Evolutionary conservation across 2,113 vertebrate species (phyloP).

Genomic region (Sceloporus undulatus): DNA sequence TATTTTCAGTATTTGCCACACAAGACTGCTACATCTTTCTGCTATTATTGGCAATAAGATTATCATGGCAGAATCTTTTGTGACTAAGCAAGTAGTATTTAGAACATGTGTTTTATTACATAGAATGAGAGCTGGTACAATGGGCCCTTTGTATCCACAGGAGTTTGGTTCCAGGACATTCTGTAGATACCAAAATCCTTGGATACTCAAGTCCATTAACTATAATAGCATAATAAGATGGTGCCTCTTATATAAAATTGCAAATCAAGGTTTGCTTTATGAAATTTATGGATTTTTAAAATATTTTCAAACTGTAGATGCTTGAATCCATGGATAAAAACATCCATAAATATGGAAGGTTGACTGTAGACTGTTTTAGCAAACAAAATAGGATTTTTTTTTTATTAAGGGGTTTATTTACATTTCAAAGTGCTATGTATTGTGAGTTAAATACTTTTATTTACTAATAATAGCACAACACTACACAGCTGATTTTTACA

Average conservation of each 20-base stretch:
- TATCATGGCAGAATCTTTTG: neutral
- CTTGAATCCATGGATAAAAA: no score
- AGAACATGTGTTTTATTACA: neutral
- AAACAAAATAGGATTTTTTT: slow-evolving; percentile 14
- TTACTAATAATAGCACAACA: slow-evolving; percentile 24
- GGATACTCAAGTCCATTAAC: no score
- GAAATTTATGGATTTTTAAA: no score
- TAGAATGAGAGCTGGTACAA: neutral
- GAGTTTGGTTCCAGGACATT: no score
- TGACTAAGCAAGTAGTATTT: neutral
- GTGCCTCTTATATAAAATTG: no score
- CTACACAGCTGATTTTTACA: neutral
- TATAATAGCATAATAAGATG: no score
- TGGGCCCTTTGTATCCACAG: no score
- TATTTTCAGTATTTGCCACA: slow-evolving; percentile 15
- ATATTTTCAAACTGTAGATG: no score
- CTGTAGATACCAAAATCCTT: no score
- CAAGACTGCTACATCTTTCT: neutral
- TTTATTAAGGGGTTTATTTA: neutral
- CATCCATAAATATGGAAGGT: no score
- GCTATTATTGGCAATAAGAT: neutral
- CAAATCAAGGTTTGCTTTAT: no score
- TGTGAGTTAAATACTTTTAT: slow-evolving; percentile 12
- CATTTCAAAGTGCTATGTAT: neutral
- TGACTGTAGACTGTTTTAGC: neutral